A percentile compares a stretch with the other conserved stretches of the same genome.
Evolutionary conservation across 2,888 invertebrate genomes (phyloP).

Genomic region (Chrysopilus asiliformis): DNA sequence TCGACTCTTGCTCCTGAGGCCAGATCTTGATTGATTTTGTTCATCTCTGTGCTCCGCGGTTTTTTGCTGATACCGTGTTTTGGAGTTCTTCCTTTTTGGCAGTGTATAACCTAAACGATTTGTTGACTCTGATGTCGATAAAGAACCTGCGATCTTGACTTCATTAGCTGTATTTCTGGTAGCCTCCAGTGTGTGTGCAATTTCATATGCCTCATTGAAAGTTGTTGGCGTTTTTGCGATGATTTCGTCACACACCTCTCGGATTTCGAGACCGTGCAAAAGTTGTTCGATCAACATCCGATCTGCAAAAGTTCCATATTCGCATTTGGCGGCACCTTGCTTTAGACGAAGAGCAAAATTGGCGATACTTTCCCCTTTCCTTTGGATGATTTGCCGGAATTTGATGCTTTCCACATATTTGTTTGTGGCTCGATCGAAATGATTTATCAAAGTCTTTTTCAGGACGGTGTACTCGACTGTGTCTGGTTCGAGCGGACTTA

Average conservation of each 20-base stretch:
- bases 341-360: constrained; percentile 10
- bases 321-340: constrained; percentile 11
- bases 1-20: no score
- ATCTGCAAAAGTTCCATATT: constrained; percentile 12
- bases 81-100: not conserved
- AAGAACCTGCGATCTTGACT: not conserved
- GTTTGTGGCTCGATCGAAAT: constrained; percentile 10
- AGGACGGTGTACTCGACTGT: not conserved
- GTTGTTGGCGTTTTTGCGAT: constrained; percentile 10
- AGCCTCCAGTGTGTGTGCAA: constrained; percentile 1
- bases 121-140: not conserved
- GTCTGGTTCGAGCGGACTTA: not conserved
- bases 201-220: constrained; percentile 2
- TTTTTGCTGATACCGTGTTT: no score
- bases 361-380: constrained; percentile 7
- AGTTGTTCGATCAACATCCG: constrained; percentile 14
- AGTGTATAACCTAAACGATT: not conserved
- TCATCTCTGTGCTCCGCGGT: no score
- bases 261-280: constrained; percentile 10
- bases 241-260: constrained; percentile 10
- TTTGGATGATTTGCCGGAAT: constrained; percentile 10
- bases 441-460: constrained; percentile 2
- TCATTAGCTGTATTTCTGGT: not conserved
- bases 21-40: no score
- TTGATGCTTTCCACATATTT: constrained; percentile 12